Evolutionary conservation across 2,113 vertebrate genomes (phyloP).

Genomic region (Gila orcuttii): DNA sequence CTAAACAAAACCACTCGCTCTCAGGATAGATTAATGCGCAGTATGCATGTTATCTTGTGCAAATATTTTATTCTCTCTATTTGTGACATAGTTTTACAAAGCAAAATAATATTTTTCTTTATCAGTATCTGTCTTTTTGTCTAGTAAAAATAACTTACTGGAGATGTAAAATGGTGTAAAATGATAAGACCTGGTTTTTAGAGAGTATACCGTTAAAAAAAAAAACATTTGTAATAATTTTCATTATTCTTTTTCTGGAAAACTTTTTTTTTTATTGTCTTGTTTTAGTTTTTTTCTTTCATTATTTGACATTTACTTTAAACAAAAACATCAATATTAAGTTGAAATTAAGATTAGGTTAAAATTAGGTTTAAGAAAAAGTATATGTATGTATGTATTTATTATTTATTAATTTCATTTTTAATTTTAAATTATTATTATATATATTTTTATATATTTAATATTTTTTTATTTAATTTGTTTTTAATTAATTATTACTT

Average conservation of each 20-base stretch:
- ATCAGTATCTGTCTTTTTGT: neutral
- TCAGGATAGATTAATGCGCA: neutral
- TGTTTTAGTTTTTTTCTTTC: neutral
- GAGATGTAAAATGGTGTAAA: neutral
- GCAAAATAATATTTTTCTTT: neutral
- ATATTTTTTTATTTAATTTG: neutral
- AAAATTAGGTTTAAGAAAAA: neutral
- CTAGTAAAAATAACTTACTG: too few relatives aligned
- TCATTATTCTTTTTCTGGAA: neutral
- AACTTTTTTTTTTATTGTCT: neutral
- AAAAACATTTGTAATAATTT: neutral
- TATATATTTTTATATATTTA: neutral
- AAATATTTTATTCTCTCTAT: neutral
- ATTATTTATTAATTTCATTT: neutral
- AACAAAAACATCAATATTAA: neutral
- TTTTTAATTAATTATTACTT: neutral
- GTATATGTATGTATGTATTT: neutral
- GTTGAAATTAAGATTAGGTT: neutral
- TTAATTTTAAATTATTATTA: neutral
- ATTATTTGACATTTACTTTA: neutral
- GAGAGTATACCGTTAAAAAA: neutral
- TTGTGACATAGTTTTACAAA: neutral
- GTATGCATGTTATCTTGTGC: neutral
- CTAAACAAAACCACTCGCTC: neutral
- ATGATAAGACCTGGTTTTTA: neutral